phyloP scores from a whole-genome alignment of 2,797 vertebrate species.

The Denticeps clupeoides region DNA sequence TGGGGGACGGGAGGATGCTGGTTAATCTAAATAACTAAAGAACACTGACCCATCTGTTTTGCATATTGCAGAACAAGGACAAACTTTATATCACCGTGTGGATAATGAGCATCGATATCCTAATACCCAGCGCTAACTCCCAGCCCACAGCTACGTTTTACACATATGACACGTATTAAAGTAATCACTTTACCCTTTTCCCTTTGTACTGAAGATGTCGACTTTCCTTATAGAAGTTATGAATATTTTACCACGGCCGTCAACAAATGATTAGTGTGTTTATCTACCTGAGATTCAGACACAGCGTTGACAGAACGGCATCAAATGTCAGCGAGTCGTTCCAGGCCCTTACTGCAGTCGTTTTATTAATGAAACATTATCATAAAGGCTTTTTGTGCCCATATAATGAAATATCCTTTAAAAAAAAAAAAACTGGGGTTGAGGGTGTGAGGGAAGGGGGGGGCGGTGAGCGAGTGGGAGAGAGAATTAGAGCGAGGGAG shows the following conservation, averaged over 20 bases:
- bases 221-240: background rate
- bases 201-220: no score
- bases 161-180: no score
- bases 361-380: constrained; percentile 1
- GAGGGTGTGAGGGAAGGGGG: background rate
- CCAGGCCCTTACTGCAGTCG: background rate
- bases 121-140: no score
- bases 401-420: constrained; percentile 1
- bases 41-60: no score
- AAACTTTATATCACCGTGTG: no score
- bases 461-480: background rate
- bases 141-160: no score
- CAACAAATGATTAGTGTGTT: background rate
- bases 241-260: background rate
- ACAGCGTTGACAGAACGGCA: background rate
- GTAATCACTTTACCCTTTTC: no score
- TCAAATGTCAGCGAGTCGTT: background rate
- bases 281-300: background rate
- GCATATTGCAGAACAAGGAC: no score
- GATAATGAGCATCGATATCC: no score
- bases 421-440: background rate
- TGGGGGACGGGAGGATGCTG: background rate
- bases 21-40: constrained; percentile 18
- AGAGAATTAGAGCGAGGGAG: background rate
- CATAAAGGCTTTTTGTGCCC: constrained; percentile 2